phyloP scores from a whole-genome alignment of 1,140 invertebrate genomes.

The Panagrolaimus sp. region DNA sequence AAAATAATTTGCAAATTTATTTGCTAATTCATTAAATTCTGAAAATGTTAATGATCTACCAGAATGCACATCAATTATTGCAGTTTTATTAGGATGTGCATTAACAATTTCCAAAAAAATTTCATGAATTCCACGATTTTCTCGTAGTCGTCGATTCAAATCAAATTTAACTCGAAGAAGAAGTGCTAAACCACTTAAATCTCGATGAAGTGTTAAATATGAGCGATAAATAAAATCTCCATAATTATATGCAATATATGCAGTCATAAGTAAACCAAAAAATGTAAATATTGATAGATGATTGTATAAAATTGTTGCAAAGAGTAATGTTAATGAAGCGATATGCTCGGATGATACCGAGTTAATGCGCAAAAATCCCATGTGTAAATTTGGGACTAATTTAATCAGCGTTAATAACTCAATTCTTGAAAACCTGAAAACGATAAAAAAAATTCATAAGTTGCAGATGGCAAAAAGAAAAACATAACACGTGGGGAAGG shows the following conservation, averaged over 20 bases:
- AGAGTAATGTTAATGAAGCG: background rate
- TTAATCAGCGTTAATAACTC: background rate
- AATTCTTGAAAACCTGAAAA: background rate
- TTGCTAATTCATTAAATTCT: slow-evolving; percentile 49
- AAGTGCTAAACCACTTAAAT: slow-evolving; percentile 49
- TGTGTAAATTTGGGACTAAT: background rate
- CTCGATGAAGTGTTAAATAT: slow-evolving; percentile 50
- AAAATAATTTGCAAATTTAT: slow-evolving; percentile 53
- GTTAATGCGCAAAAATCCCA: slow-evolving; percentile 10
- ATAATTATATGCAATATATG: slow-evolving; percentile 16
- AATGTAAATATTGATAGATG: background rate
- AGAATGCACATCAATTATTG: slow-evolving; percentile 49
- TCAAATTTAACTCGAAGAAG: slow-evolving; percentile 50
- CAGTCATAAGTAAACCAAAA: background rate
- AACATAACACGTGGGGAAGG: slow-evolving; percentile 8
- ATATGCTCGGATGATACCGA: slow-evolving; percentile 4
- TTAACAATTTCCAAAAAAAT: slow-evolving; percentile 51
- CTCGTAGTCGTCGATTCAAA: slow-evolving; percentile 34
- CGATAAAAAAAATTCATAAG: background rate
- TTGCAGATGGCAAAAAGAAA: background rate
- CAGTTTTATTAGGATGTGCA: slow-evolving; percentile 34
- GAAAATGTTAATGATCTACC: slow-evolving; percentile 40
- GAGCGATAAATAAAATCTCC: slow-evolving; percentile 57
- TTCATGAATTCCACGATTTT: slow-evolving; percentile 50
- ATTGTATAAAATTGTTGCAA: slow-evolving; percentile 3